Conservation (phyloP, 1,140 invertebrate species). For the Tribolium madens region DNA sequence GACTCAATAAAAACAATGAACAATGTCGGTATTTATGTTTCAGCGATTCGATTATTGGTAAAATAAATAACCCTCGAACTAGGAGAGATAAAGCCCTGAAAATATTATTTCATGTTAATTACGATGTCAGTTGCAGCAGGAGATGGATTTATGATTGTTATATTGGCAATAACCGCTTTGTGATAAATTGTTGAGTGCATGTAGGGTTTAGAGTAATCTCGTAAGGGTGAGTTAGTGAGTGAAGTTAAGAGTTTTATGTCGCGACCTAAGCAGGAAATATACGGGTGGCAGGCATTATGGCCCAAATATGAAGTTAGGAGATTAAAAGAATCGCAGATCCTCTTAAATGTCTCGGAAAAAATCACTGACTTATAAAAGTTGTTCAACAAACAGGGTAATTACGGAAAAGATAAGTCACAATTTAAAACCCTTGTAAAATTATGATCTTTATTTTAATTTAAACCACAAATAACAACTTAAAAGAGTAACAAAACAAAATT, state of each 20-base stretch:
- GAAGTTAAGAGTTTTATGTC: constrained; percentile 39
- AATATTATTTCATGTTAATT: constrained; percentile 20
- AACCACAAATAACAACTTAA: too few relatives aligned
- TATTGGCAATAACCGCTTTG: neutral
- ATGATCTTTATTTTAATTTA: too few relatives aligned
- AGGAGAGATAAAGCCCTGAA: constrained; percentile 4
- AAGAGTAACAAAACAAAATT: too few relatives aligned
- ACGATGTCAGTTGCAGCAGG: neutral
- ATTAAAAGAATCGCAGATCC: constrained; percentile 29
- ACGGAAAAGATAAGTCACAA: too few relatives aligned
- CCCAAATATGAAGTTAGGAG: constrained; percentile 39
- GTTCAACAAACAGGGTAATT: too few relatives aligned
- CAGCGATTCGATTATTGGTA: constrained; percentile 10
- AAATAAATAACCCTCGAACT: constrained; percentile 2
- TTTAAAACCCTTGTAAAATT: too few relatives aligned
- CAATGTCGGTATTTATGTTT: constrained; percentile 24
- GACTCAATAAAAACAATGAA: neutral
- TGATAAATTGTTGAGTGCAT: constrained; percentile 26
- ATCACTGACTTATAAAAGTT: too few relatives aligned
- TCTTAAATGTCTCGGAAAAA: too few relatives aligned
- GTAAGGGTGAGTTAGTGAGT: constrained; percentile 26
- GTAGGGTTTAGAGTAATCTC: constrained; percentile 38
- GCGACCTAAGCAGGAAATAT: constrained; percentile 36
- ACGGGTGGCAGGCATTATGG: constrained; percentile 2
- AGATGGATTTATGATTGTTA: neutral